These are phyloP conservation scores for Bombus huntii DNA, from an alignment of 1,140 invertebrate species.

Conservation along the genomic window DNA sequence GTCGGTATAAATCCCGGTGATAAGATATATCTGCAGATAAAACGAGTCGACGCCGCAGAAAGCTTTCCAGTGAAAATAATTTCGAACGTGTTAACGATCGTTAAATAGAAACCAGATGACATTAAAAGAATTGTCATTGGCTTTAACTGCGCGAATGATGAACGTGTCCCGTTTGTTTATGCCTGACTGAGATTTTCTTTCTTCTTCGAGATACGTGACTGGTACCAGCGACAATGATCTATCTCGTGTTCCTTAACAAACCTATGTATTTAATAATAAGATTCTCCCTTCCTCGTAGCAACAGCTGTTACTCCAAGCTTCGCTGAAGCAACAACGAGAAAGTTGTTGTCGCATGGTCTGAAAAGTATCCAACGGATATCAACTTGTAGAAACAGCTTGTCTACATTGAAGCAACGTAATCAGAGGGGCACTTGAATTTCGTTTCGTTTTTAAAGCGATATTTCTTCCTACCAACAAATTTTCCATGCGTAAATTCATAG, in stretches of 20 bases:
- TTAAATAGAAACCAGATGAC: neutral
- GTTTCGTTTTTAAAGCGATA: too few relatives aligned
- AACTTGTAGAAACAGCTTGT: too few relatives aligned
- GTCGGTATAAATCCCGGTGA: constrained; percentile 20
- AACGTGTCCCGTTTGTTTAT: neutral
- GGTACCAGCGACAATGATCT: neutral
- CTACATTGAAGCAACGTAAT: too few relatives aligned
- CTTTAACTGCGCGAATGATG: neutral
- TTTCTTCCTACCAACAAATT: too few relatives aligned
- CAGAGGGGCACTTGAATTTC: too few relatives aligned
- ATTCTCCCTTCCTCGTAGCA: too few relatives aligned
- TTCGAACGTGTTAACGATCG: neutral
- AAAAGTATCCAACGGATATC: too few relatives aligned
- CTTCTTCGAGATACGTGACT: too few relatives aligned
- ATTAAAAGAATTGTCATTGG: neutral
- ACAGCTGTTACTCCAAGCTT: too few relatives aligned
- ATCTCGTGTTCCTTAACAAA: neutral
- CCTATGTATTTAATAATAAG: too few relatives aligned
- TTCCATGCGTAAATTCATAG: accelerated
- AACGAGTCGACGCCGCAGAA: constrained; percentile 11
- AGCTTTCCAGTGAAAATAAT: neutral
- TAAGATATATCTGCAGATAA: constrained; percentile 23
- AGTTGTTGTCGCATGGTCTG: too few relatives aligned
- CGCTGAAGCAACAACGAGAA: too few relatives aligned
- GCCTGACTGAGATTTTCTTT: neutral